Base-by-base conservation (phyloP, 2,113 vertebrate genomes). In the Orientallactaga bullata region DNA sequence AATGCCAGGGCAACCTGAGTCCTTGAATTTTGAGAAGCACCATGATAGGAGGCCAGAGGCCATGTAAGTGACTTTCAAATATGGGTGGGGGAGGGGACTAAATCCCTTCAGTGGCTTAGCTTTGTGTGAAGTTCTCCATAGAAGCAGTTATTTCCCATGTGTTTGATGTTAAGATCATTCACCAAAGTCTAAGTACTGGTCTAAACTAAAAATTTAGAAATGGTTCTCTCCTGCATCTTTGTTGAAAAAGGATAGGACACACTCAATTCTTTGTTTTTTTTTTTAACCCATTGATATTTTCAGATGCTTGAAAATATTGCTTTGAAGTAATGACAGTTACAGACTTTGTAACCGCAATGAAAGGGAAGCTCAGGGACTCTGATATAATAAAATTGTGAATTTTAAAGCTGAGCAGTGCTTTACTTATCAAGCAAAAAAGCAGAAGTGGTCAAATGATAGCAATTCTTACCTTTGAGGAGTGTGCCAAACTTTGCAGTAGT, bases 11-110 rank as follows among this genome's bases (percentile, higher is more conserved):
- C 94, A 37, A 77, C 89, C 90, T 7, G 26, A 95, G 72, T 93
- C 78, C 88, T 93, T 95, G 85, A 95, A 76, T 87, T 85, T 77
- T 32, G 96, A 86, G 87, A 89, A 85, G 84, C 65, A 93, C 94
- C 92, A 85, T 93, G 92, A 88, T 80, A 89, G 94, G 87, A 94
- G 87, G 80, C 94, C 91, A 95, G 68, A 96, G 89, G 74, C 95
- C 30, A 94, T 94, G 85, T 94, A 92, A 93, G 85, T 96, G 96
- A 91, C 84, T 95, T 96, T 93, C 89, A 93, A 30, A 81, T 89
- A 84, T 80, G 69, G 73, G n/a, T 55, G 84, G 69, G n/a, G 55
- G 84, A 47, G 32, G 79, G 24, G 47, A 51, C 89, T 89, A 32
- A 89, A 76, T 89, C 74, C 86, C 91, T 92, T 85, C 74, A 69